Conservation (phyloP, 2,888 invertebrate species). For the Cephus sareptanus region DNA sequence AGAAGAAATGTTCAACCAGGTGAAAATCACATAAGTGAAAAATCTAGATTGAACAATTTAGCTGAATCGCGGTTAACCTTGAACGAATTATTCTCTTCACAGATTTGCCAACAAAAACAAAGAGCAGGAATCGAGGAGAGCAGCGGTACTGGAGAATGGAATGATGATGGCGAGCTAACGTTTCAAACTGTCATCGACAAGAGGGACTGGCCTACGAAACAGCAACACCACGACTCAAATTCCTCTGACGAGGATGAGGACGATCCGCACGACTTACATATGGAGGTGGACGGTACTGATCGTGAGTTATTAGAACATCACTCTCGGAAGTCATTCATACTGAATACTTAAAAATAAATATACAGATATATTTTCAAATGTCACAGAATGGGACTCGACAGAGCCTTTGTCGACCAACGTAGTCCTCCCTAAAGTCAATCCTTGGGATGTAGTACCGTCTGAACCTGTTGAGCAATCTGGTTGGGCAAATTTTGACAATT, state of each 20-base stretch:
- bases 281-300: conserved; percentile 66
- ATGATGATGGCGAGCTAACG: conserved; percentile 66
- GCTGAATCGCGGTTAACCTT: neutral
- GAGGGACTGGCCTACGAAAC: conserved; percentile 58
- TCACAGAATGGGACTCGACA: conserved; percentile 49
- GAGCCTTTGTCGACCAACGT: conserved; percentile 36
- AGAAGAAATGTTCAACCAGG: conserved; percentile 74
- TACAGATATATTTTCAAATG: neutral
- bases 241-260: conserved; percentile 69
- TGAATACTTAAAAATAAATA: neutral
- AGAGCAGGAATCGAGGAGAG: conserved; percentile 53
- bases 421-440: conserved; percentile 46
- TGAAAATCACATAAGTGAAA: conserved; percentile 49
- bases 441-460: conserved; percentile 50
- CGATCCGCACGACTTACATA: conserved; percentile 58
- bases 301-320: conserved; percentile 58
- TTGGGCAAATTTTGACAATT: conserved; percentile 62
- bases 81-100: conserved; percentile 6
- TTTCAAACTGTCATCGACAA: conserved; percentile 68
- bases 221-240: conserved; percentile 56
- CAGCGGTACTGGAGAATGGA: conserved; percentile 61
- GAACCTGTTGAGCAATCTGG: conserved; percentile 52
- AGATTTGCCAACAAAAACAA: conserved; percentile 57
- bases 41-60: neutral
- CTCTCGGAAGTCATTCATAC: neutral